Evolutionary conservation across 2,888 invertebrate species (phyloP).

Genomic region (Trissolcus brochymenae): DNA sequence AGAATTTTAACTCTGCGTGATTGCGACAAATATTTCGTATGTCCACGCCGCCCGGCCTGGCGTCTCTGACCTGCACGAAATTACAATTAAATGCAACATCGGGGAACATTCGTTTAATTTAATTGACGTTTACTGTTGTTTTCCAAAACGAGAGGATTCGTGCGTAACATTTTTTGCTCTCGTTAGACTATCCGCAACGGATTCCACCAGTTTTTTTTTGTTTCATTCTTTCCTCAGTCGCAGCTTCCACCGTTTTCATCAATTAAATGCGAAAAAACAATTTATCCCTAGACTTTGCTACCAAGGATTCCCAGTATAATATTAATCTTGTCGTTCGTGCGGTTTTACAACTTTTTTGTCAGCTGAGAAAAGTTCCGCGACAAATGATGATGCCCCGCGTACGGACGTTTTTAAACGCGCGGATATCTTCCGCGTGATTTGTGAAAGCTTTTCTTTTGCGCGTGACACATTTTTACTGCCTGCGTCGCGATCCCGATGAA

Average conservation of each 20-base stretch:
- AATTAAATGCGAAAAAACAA: conserved; percentile 13
- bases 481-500: conserved; percentile 1
- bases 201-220: conserved; percentile 4
- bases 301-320: conserved; percentile 28
- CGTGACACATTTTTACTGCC: conserved; percentile 8
- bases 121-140: conserved; percentile 34
- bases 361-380: conserved; percentile 23
- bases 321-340: conserved; percentile 6
- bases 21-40: conserved; percentile 21
- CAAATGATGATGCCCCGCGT: conserved; percentile 34
- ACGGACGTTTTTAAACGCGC: neutral
- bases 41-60: neutral
- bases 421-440: neutral
- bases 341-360: conserved; percentile 26
- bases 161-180: conserved; percentile 12
- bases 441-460: conserved; percentile 21
- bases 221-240: neutral
- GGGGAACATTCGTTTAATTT: conserved; percentile 23
- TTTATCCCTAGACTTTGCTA: neutral
- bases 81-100: conserved; percentile 11
- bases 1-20: conserved; percentile 11
- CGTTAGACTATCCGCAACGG: conserved; percentile 17
- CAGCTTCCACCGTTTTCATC: conserved; percentile 4
- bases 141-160: conserved; percentile 15
- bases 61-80: conserved; percentile 9